Percentiles rank a stretch among this genome's conserved stretches.
Conservation (phyloP, 2,888 invertebrate species). For the Chrysolina americana region DNA sequence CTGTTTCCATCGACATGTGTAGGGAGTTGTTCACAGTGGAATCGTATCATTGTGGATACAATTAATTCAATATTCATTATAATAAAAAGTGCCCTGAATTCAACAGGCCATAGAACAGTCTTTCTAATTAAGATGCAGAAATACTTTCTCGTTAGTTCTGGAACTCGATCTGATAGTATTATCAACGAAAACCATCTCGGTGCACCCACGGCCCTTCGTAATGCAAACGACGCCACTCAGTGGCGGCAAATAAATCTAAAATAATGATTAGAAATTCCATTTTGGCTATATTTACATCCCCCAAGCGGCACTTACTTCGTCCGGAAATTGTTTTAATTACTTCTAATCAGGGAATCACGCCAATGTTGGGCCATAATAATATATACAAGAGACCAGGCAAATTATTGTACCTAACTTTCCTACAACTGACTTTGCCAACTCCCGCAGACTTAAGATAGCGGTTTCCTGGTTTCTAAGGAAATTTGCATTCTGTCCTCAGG, state of each 20-base stretch:
- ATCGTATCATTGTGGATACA: too few species aligned
- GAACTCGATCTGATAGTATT: constrained; percentile 4
- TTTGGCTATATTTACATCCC: constrained; percentile 26
- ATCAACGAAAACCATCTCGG: constrained; percentile 6
- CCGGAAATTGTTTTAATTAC: constrained; percentile 30
- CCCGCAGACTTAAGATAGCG: constrained; percentile 7
- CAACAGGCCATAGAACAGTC: too few species aligned
- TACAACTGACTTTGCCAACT: constrained; percentile 23
- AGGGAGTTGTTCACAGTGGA: too few species aligned
- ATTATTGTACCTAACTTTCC: constrained; percentile 25
- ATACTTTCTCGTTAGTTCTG: constrained; percentile 8
- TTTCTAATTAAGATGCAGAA: background rate
- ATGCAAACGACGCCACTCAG: constrained; percentile 14
- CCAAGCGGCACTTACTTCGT: constrained; percentile 21
- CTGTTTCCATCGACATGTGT: too few species aligned
- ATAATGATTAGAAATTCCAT: constrained; percentile 31
- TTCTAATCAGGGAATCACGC: constrained; percentile 22
- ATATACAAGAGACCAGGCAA: constrained; percentile 26
- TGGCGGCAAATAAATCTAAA: constrained; percentile 24
- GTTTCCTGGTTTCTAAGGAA: constrained; percentile 11
- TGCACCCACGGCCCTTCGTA: background rate
- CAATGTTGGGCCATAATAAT: constrained; percentile 25
- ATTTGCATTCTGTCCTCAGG: constrained; percentile 23
- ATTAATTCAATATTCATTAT: too few species aligned
- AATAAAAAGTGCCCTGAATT: too few species aligned